These are phyloP conservation scores for Ctenomys sociabilis DNA, from an alignment of 2,113 vertebrate genomes.

Conservation along the genomic window DNA sequence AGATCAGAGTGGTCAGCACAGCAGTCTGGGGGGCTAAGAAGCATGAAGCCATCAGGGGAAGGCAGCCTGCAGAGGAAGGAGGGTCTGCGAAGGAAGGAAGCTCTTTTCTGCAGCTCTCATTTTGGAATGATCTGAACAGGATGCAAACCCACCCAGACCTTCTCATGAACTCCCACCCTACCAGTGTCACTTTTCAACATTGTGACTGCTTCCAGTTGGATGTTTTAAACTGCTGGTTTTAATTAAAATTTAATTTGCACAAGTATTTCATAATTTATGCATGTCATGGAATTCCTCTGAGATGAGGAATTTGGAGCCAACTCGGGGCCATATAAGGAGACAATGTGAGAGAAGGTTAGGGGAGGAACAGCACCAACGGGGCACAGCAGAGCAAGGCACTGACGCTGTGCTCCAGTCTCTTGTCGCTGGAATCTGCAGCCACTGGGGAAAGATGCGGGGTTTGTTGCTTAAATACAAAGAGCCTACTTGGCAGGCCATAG, in stretches of 20 bases:
- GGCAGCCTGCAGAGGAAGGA: neutral
- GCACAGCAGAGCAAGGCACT: neutral
- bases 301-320: conserved; percentile 72
- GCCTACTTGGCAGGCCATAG: neutral
- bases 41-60: neutral
- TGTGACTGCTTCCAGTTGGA: conserved; percentile 78
- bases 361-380: conserved; percentile 52
- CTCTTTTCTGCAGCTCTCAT: conserved; percentile 45
- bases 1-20: neutral
- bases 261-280: conserved; percentile 82
- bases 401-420: conserved; percentile 24
- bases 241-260: conserved; percentile 83
- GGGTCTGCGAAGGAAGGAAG: conserved; percentile 19
- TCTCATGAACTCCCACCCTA: conserved; percentile 78
- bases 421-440: neutral
- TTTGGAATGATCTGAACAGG: conserved; percentile 64
- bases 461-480: neutral
- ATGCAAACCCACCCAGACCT: conserved; percentile 75
- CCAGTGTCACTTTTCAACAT: conserved; percentile 78
- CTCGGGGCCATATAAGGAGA: conserved; percentile 68
- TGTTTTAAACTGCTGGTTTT: conserved; percentile 76
- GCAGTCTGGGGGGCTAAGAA: neutral
- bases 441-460: neutral
- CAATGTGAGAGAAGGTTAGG: conserved; percentile 2
- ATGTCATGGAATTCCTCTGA: conserved; percentile 77